phyloP scores from a whole-genome alignment of 2,888 invertebrate species.

The Luperina nickerlii region DNA sequence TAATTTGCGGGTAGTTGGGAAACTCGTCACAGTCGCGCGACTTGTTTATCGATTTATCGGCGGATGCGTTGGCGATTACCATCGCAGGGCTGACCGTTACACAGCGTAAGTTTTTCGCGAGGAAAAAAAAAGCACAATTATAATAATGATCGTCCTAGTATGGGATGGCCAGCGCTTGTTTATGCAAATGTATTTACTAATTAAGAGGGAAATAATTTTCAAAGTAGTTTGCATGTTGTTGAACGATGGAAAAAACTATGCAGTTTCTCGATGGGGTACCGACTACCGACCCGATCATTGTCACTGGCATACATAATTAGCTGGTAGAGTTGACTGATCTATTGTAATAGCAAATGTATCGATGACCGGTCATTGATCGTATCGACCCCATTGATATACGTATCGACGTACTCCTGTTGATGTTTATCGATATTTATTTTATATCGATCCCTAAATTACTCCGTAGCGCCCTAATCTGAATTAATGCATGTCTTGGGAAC shows the following conservation, averaged over 20 bases:
- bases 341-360: constrained; percentile 70
- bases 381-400: constrained; percentile 53
- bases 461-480: constrained; percentile 74
- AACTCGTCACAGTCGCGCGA: constrained; percentile 85
- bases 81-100: constrained; percentile 85
- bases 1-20: constrained; percentile 84
- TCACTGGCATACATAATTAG: constrained; percentile 79
- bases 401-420: constrained; percentile 54
- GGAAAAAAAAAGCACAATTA: constrained; percentile 85
- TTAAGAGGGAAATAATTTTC: constrained; percentile 88
- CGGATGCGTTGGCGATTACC: constrained; percentile 86
- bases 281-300: constrained; percentile 76
- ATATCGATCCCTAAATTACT: constrained; percentile 64
- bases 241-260: constrained; percentile 74
- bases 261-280: constrained; percentile 72
- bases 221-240: constrained; percentile 83
- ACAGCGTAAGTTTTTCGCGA: constrained; percentile 84
- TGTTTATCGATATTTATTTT: constrained; percentile 72
- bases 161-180: constrained; percentile 84
- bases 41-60: constrained; percentile 88
- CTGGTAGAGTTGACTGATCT: constrained; percentile 78
- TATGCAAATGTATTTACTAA: constrained; percentile 88
- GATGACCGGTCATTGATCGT: constrained; percentile 69
- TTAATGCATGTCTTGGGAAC: constrained; percentile 79
- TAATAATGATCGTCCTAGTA: constrained; percentile 88